Conservation (phyloP, 2,888 invertebrate genomes). For the Craniophora ligustri region DNA sequence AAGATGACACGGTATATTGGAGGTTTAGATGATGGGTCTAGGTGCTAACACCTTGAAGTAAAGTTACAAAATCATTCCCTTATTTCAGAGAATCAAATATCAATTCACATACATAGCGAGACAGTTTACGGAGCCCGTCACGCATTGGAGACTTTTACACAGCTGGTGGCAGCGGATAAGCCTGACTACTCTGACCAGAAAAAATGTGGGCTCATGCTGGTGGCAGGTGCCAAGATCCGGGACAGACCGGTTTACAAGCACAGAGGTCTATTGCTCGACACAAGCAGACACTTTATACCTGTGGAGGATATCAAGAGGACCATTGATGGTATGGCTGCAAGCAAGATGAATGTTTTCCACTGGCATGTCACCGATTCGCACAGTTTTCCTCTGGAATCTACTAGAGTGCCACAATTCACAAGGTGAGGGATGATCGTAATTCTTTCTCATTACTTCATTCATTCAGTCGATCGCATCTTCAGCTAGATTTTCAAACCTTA, state of each 20-base stretch:
- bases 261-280: constrained; percentile 96
- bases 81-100: constrained; percentile 80
- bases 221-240: constrained; percentile 89
- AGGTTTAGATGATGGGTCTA: too few relatives aligned
- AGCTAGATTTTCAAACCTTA: too few relatives aligned
- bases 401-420: constrained; percentile 92
- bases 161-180: constrained; percentile 86
- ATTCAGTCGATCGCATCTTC: too few relatives aligned
- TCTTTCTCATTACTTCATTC: neutral
- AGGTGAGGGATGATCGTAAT: constrained; percentile 82
- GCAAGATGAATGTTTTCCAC: constrained; percentile 97
- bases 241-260: constrained; percentile 95
- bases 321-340: constrained; percentile 95
- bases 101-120: constrained; percentile 87
- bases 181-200: constrained; percentile 62
- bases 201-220: constrained; percentile 88
- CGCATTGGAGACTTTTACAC: constrained; percentile 92
- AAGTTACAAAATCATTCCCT: too few relatives aligned
- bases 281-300: constrained; percentile 95
- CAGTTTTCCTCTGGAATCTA: constrained; percentile 95
- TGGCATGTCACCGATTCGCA: constrained; percentile 98
- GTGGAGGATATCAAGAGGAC: constrained; percentile 91
- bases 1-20: too few relatives aligned
- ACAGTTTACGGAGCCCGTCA: constrained; percentile 93
- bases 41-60: too few relatives aligned